phyloP scores from a whole-genome alignment of 1,140 invertebrate species.

The Oncopodura yosiiana region DNA sequence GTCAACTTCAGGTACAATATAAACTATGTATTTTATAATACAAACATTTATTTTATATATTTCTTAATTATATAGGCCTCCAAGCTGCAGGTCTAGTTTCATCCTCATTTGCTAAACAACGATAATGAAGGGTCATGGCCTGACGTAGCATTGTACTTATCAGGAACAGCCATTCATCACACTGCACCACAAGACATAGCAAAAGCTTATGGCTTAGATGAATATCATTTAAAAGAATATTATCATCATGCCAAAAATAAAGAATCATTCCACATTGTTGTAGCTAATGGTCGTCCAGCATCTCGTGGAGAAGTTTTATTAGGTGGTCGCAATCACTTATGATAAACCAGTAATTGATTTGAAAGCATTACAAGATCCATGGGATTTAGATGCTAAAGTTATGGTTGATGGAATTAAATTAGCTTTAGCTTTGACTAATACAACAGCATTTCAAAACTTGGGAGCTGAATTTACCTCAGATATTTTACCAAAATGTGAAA shows the following conservation, averaged over 20 bases:
- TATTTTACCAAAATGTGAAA: conserved; percentile 53
- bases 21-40: too few relatives aligned
- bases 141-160: too few relatives aligned
- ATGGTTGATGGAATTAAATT: conserved; percentile 10
- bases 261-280: conserved; percentile 9
- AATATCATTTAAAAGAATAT: conserved; percentile 11
- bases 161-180: conserved; percentile 4
- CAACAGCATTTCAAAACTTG: conserved; percentile 9
- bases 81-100: conserved; percentile 12
- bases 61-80: too few relatives aligned
- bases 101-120: conserved; percentile 12
- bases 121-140: too few relatives aligned
- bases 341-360: conserved; percentile 15
- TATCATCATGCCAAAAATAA: conserved; percentile 15
- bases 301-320: conserved; percentile 8
- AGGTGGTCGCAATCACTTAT: neutral
- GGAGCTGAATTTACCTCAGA: conserved; percentile 10
- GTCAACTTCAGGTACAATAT: neutral
- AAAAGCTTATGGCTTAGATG: conserved; percentile 12
- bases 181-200: conserved; percentile 13
- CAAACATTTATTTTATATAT: too few relatives aligned
- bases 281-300: conserved; percentile 8
- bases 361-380: conserved; percentile 12
- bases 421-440: conserved; percentile 4
- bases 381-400: conserved; percentile 19